Base-by-base conservation (phyloP, 2,888 invertebrate species). In the Zhuqinia jingwanae region DNA sequence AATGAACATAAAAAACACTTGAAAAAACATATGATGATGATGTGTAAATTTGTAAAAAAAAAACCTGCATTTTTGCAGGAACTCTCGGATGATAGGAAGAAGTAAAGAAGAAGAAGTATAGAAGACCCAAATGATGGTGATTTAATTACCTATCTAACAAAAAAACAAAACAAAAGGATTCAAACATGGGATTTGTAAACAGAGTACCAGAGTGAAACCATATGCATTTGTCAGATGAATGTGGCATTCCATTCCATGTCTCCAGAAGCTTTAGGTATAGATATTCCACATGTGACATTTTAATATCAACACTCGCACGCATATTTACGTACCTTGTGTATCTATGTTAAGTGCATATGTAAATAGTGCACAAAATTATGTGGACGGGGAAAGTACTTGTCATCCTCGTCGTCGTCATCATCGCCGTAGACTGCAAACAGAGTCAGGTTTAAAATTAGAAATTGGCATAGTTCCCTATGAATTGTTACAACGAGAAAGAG, bases 401-500 rank as follows among this genome's bases (percentile, higher is more conserved):
- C 27, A 27, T 36, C 75, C 50, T 73, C 73, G 30, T 56, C 53
- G 13, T 36, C 13, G 25, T 27, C 53, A 53, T 75, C 56, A 11
- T 56, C 76, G 42, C 42, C 11, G 13, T 22, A 70, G 65, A 36
- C 25, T 70, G 70, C 22, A 60, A 70, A 30, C 13, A 76, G 20
- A 81, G 68, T 86, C 76, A 70, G 60, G 77, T 85, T 87, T 89
- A 89, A 89, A 88, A 88, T 89, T 89, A 89, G 89, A 89, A 89
- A 85, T 89, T 89, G 89, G 89, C 89, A 89, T 87, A 63, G 70
- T 79, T 85, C 85, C 88, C 81, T 80, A 65, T 47, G 58, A 53
- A 79, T 76, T 87, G 70, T 45, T 85, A 78, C 78, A 85, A 58
- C 25, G n/a, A 20, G 15, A 36, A 42, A 65, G 17, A 15, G 15